Evolutionary conservation across 2,113 vertebrate species (phyloP).

Genomic region (Pelusios castaneus): DNA sequence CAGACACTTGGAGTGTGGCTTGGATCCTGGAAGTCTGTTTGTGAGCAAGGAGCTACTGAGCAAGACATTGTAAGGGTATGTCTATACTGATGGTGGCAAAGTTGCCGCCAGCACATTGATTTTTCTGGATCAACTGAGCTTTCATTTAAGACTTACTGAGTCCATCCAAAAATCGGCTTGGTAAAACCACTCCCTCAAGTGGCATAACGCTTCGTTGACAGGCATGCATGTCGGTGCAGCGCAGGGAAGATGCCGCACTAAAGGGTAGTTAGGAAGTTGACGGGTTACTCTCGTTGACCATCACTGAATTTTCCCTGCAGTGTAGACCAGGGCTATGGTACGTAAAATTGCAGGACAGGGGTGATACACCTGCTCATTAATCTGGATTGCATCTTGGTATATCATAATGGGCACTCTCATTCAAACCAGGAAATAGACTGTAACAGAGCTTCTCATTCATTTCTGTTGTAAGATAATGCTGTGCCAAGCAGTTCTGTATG

Average conservation of each 20-base stretch:
- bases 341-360: neutral
- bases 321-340: neutral
- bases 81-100: too few relatives aligned
- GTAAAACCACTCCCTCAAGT: too few relatives aligned
- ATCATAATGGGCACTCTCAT: neutral
- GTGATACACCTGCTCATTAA: neutral
- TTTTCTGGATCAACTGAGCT: too few relatives aligned
- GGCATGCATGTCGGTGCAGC: too few relatives aligned
- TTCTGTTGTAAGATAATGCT: neutral
- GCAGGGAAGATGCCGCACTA: too few relatives aligned
- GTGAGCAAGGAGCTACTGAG: neutral
- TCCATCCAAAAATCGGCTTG: too few relatives aligned
- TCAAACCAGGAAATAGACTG: constrained; percentile 9
- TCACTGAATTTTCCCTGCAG: too few relatives aligned
- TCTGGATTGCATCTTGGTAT: neutral
- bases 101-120: too few relatives aligned
- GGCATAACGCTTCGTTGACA: too few relatives aligned
- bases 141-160: too few relatives aligned
- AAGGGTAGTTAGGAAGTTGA: too few relatives aligned
- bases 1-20: neutral
- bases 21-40: neutral
- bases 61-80: neutral
- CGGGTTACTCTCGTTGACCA: too few relatives aligned
- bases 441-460: neutral
- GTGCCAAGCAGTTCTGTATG: neutral